Conservation (phyloP, 2,113 vertebrate genomes). For the Dicaeum eximium region DNA sequence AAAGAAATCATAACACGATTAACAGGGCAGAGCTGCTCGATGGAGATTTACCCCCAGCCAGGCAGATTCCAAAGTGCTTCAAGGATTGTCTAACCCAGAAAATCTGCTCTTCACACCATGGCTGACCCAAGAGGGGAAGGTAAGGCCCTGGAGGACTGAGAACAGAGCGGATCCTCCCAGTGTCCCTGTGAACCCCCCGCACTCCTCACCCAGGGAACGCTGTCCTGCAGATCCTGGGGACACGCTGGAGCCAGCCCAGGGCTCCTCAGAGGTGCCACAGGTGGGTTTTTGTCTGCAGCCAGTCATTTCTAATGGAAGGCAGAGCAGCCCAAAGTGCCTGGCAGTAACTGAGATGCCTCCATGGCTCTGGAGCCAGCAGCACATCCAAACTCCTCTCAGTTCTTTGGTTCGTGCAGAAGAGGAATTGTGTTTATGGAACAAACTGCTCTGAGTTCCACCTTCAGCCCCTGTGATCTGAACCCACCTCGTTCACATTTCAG, state of each 20-base stretch:
- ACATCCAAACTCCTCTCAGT: rapidly evolving
- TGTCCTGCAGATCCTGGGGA: neutral
- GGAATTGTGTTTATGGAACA: neutral
- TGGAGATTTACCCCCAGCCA: neutral
- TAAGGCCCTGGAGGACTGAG: neutral
- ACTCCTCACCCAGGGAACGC: rapidly evolving
- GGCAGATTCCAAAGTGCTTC: neutral
- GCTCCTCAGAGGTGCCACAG: neutral
- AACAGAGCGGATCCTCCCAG: rapidly evolving
- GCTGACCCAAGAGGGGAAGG: neutral
- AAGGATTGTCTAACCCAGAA: neutral
- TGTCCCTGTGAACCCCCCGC: rapidly evolving
- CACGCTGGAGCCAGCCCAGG: neutral
- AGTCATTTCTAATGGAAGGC: neutral
- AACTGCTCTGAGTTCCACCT: neutral
- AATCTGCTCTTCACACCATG: neutral
- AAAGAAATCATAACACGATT: rapidly evolving
- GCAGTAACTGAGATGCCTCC: rapidly evolving
- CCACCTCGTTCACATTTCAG: neutral
- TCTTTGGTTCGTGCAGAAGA: neutral
- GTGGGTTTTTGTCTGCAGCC: too few species aligned
- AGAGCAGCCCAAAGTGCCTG: neutral
- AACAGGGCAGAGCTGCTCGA: neutral
- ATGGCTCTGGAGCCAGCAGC: rapidly evolving
- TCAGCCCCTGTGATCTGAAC: rapidly evolving